These are phyloP conservation scores for Esox masquinongy DNA, from an alignment of 2,797 vertebrate species.

Conservation along the genomic window DNA sequence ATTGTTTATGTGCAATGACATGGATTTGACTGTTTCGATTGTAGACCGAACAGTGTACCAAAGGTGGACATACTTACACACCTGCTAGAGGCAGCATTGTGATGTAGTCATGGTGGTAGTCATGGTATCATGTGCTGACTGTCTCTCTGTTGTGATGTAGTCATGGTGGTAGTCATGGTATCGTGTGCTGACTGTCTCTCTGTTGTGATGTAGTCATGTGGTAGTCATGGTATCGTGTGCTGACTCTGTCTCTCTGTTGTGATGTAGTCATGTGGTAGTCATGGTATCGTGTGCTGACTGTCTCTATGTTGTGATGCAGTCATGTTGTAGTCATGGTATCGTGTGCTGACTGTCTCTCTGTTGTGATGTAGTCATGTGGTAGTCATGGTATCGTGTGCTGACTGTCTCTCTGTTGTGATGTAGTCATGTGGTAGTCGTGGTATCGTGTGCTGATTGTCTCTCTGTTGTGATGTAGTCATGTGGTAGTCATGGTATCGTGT, in stretches of 20 bases:
- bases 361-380: conserved; percentile 76
- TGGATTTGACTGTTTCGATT: neutral
- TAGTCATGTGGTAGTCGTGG: conserved; percentile 60
- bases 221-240: too few species aligned
- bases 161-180: neutral
- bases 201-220: conserved; percentile 78
- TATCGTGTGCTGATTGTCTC: conserved; percentile 55
- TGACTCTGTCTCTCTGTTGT: conserved; percentile 77
- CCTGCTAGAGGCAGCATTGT: too few species aligned
- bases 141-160: neutral
- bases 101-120: too few species aligned
- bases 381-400: conserved; percentile 25
- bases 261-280: conserved; percentile 69
- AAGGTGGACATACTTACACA: neutral
- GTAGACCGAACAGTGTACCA: too few species aligned
- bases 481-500: too few species aligned
- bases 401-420: conserved; percentile 77
- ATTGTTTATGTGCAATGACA: neutral
- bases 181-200: conserved; percentile 62
- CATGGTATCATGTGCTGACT: neutral
- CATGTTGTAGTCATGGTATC: conserved; percentile 32
- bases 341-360: conserved; percentile 59
- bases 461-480: conserved; percentile 80
- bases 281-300: conserved; percentile 41
- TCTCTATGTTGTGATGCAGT: conserved; percentile 80